Conservation (phyloP, 2,888 invertebrate genomes). For the Phytoseiulus persimilis region DNA sequence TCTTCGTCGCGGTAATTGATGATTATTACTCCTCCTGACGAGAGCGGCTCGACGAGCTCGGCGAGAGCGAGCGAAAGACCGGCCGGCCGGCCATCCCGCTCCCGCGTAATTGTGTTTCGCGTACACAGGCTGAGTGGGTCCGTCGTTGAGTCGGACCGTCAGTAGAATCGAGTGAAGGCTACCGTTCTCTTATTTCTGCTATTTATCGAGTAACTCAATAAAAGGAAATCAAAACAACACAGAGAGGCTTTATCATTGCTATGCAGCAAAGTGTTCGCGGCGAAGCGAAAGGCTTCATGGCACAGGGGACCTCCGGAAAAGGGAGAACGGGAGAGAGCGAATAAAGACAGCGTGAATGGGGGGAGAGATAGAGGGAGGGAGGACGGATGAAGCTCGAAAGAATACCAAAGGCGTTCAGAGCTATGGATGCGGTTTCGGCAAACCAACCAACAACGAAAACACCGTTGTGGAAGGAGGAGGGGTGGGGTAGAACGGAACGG, state of each 20-base stretch:
- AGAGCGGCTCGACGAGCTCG: too few species aligned
- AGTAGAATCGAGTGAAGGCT: neutral
- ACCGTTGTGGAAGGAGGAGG: neutral
- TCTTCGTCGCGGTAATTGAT: too few species aligned
- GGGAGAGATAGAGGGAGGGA: too few species aligned
- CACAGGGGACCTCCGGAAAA: neutral
- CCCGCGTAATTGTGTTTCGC: neutral
- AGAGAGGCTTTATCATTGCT: neutral
- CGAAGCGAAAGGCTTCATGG: neutral
- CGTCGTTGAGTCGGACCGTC: neutral
- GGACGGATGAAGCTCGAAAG: neutral
- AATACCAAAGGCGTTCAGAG: neutral
- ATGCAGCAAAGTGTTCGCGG: neutral
- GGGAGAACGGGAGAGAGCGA: neutral
- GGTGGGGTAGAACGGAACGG: neutral
- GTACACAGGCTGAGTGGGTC: neutral
- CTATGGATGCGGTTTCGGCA: neutral
- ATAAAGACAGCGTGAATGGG: too few species aligned
- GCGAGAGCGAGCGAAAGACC: too few species aligned
- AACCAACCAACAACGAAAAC: neutral
- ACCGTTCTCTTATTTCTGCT: neutral
- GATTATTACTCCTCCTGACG: too few species aligned
- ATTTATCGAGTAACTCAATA: conserved; percentile 5
- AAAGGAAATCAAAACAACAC: neutral
- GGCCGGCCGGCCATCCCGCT: neutral